Percentiles rank a stretch among this genome's conserved stretches.
Conservation (phyloP, 2,888 invertebrate genomes). For the Andrena haemorrhoa region DNA sequence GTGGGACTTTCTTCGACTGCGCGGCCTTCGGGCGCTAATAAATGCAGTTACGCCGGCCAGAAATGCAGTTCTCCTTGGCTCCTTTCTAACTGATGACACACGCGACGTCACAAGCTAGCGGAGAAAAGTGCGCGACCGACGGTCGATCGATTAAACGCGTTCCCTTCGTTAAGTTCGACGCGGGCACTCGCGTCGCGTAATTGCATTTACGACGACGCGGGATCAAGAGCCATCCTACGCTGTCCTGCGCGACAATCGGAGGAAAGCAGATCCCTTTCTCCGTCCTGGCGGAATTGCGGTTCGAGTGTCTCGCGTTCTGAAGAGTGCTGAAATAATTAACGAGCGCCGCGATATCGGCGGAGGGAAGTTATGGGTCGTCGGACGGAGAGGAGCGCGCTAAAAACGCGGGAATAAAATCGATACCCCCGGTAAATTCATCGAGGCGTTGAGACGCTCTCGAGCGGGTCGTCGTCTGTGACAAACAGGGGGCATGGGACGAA, state of each 20-base stretch:
- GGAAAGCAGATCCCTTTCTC: not conserved
- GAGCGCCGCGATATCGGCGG: constrained; percentile 6
- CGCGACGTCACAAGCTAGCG: constrained; percentile 60
- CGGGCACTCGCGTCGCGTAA: constrained; percentile 9
- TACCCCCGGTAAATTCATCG: constrained; percentile 58
- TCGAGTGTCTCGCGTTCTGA: not conserved
- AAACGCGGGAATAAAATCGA: constrained; percentile 59
- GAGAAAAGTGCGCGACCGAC: constrained; percentile 21
- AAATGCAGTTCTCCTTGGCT: constrained; percentile 80
- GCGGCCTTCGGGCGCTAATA: constrained; percentile 72
- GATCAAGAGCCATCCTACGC: not conserved
- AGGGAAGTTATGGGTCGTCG: constrained; percentile 20
- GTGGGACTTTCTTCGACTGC: constrained; percentile 63
- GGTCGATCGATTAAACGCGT: constrained; percentile 20
- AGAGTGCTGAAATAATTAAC: constrained; percentile 20
- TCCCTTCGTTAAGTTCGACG: constrained; percentile 23
- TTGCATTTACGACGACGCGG: not conserved
- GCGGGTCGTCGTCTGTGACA: not conserved
- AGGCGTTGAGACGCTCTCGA: constrained; percentile 59
- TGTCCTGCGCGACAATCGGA: not conserved
- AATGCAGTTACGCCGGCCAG: constrained; percentile 68
- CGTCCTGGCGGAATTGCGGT: not conserved
- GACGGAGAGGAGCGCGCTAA: constrained; percentile 29
- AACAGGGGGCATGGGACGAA: constrained; percentile 22
- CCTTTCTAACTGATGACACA: constrained; percentile 73